Evolutionary conservation across 37 sponge, comb jelly and placozoan genomes (phyloP).

Genomic region (Beroe ovata): DNA sequence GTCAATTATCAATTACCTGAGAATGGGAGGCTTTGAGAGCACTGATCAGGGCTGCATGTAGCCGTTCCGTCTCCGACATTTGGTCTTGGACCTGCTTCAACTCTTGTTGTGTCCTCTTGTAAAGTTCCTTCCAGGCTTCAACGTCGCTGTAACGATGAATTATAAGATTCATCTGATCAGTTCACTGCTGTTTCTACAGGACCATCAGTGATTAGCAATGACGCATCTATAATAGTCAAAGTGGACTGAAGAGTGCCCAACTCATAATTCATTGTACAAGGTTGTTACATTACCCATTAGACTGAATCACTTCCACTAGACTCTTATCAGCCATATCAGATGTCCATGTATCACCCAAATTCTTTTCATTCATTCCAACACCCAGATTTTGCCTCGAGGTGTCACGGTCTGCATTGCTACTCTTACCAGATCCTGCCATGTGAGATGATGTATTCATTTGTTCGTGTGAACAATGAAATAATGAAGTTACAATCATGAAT

Average conservation of each 20-base stretch:
- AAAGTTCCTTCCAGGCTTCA: conserved; percentile 65
- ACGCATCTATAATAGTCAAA: too few relatives aligned
- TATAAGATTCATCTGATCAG: too few relatives aligned
- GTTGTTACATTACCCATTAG: conserved; percentile 59
- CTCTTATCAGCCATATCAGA: conserved; percentile 33
- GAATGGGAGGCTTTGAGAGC: conserved; percentile 28
- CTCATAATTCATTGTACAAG: too few relatives aligned
- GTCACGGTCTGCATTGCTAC: neutral
- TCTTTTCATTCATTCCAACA: too few relatives aligned
- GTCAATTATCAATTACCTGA: too few relatives aligned
- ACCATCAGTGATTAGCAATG: too few relatives aligned
- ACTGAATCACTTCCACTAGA: conserved; percentile 30
- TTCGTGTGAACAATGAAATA: too few relatives aligned
- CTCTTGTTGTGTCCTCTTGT: conserved; percentile 42
- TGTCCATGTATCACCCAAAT: conserved; percentile 55
- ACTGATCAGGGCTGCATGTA: neutral
- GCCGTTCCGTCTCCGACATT: conserved; percentile 26
- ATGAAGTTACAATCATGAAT: too few relatives aligned
- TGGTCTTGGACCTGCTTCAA: conserved; percentile 41
- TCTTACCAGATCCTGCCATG: neutral
- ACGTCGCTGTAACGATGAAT: conserved; percentile 46
- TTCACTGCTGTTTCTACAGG: too few relatives aligned
- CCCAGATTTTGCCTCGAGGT: conserved; percentile 26
- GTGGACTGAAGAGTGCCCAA: too few relatives aligned
- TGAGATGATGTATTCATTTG: too few relatives aligned